Percentiles rank a stretch among this genome's conserved stretches.
Conservation (phyloP, 2,888 invertebrate species). For the Mactromeris polynyma region DNA sequence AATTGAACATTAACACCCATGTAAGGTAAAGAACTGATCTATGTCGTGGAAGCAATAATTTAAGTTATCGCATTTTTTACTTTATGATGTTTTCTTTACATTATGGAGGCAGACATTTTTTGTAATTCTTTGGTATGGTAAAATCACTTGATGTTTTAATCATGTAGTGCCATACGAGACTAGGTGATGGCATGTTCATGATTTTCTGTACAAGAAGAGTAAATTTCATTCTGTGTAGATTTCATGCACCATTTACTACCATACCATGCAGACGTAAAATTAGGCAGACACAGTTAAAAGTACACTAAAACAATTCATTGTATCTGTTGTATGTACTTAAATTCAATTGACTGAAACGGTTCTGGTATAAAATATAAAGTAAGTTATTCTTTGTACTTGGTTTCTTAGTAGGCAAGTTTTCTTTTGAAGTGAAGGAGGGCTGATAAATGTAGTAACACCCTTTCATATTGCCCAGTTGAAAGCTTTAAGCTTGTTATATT, state of each 20-base stretch:
- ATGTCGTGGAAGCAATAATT: too few species aligned
- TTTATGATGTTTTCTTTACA: background rate
- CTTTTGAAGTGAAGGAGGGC: background rate
- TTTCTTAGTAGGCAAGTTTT: conserved; percentile 8
- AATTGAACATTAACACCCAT: too few species aligned
- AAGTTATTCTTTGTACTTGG: background rate
- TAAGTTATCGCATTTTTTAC: too few species aligned
- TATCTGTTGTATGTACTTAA: conserved; percentile 42
- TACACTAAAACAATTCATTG: conserved; percentile 21
- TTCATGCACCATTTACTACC: conserved; percentile 20
- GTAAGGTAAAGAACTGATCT: too few species aligned
- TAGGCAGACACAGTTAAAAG: conserved; percentile 20
- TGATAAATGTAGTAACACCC: background rate
- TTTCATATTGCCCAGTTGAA: background rate
- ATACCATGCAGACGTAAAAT: conserved; percentile 14
- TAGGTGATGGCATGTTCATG: conserved; percentile 1
- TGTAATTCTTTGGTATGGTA: background rate
- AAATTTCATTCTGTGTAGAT: conserved; percentile 23
- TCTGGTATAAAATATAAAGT: conserved; percentile 24
- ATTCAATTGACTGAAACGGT: conserved; percentile 35
- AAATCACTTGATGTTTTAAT: background rate
- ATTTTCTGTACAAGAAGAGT: background rate
- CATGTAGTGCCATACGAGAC: background rate
- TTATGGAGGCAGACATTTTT: background rate
- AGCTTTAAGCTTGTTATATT: conserved; percentile 1